Percentiles rank a stretch among this genome's conserved stretches.
Evolutionary conservation across 2,888 invertebrate genomes (phyloP).

Genomic region (Sarcophaga carnaria): DNA sequence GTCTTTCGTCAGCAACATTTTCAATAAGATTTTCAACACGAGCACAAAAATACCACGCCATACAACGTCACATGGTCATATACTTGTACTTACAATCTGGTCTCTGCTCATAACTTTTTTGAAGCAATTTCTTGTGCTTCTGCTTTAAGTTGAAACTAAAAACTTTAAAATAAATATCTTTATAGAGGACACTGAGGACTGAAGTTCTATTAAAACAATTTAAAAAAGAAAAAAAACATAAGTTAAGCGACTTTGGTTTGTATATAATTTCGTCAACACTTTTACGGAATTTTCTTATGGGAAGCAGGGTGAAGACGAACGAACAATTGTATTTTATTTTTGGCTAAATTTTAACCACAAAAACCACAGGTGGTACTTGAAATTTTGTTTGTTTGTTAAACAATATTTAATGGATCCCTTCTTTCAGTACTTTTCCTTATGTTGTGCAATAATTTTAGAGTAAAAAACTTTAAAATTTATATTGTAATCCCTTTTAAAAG

Average conservation of each 20-base stretch:
- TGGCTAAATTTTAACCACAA: conserved; percentile 20
- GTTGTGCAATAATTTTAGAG: neutral
- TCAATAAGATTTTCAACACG: neutral
- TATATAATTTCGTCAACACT: neutral
- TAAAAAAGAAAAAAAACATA: neutral
- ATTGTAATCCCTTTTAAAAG: neutral
- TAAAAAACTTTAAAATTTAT: conserved; percentile 13
- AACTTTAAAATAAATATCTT: neutral
- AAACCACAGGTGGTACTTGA: conserved; percentile 38
- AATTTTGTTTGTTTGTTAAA: conserved; percentile 29
- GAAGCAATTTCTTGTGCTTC: too few species aligned
- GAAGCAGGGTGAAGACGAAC: too few species aligned
- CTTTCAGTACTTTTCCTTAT: neutral
- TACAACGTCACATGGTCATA: too few species aligned
- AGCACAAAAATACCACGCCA: neutral
- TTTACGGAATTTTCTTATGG: neutral
- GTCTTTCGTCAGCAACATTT: neutral
- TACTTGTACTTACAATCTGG: too few species aligned
- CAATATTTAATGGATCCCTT: conserved; percentile 15
- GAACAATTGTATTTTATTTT: neutral
- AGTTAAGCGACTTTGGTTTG: conserved; percentile 12
- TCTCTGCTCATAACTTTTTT: too few species aligned
- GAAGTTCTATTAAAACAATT: conserved; percentile 15
- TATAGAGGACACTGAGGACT: neutral
- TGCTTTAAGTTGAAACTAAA: too few species aligned